Base-by-base conservation (phyloP, 2,797 vertebrate species). In the Danio choprae region DNA sequence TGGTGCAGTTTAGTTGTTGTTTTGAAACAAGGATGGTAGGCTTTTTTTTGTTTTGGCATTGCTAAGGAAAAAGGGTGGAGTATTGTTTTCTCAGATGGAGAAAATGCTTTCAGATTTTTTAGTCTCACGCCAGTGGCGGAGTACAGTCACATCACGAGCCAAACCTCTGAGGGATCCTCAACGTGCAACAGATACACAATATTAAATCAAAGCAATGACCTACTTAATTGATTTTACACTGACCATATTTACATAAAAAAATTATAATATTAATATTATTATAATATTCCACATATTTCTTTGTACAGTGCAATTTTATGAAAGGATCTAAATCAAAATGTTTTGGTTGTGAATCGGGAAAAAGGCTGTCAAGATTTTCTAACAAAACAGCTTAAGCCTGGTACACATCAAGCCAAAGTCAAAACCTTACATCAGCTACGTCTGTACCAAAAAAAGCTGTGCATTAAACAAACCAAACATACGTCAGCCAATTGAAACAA, bases 1-100 rank as follows among this genome's bases (percentile, higher is more conserved):
- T 82, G 80, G 77, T 22, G 10, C 67, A 50, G 53, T 53, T 71
- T 67, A 29, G 68, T 20, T 65, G 67, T 64, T 51, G 58, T 55
- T 71, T 51, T 51, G 41, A 58, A 77, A 40, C 40, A 77, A 59
- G n/a, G 44, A 5, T 6, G 36, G 36, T 40, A 43, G 15, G 5
- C 2, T 11, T n/a, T 69, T 7, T 46, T 56, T 48, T 13, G 15
- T 51, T 12, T 48, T 50, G 55, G 12, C 43, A 20, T n/a, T 13
- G 44, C 20, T 29, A 6, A 41, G 55, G 18, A 59, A 58, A 69
- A 70, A 71, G 67, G 67, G 56, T 53, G 58, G 58, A 62, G 58
- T 44, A n/a, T 43, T 44, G 67, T 22, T 11, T 69, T 59, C 22
- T 38, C n/a, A 60, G 29, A 69, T 7, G 4, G 55, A 40, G 67